phyloP scores from a whole-genome alignment of 1,140 invertebrate genomes.

The Drusus annulatus region DNA sequence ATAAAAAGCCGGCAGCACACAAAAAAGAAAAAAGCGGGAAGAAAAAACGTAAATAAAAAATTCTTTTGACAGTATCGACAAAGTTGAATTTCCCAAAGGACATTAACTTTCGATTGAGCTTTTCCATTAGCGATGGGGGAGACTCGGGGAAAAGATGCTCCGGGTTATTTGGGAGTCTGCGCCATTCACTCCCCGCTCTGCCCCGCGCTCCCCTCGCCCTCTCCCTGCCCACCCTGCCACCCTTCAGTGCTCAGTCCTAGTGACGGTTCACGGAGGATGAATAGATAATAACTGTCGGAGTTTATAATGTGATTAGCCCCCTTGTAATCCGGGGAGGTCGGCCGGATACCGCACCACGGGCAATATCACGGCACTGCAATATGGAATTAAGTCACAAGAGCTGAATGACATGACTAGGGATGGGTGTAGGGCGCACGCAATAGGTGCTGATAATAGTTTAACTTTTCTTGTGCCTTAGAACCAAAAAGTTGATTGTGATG shows the following conservation, averaged over 20 bases:
- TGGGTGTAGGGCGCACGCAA: no score
- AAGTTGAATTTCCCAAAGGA: slow-evolving; percentile 60
- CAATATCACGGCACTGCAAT: neutral
- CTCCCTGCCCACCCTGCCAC: no score
- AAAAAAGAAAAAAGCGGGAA: slow-evolving; percentile 38
- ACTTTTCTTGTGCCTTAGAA: no score
- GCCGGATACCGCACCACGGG: neutral
- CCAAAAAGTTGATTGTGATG: no score
- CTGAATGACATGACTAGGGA: no score
- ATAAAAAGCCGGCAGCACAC: slow-evolving; percentile 47
- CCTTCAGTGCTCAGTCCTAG: no score
- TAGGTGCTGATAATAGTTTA: no score
- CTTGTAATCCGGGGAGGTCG: slow-evolving; percentile 47
- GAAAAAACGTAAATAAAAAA: slow-evolving; percentile 58
- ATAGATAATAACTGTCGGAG: slow-evolving; percentile 56
- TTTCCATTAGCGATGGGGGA: slow-evolving; percentile 57
- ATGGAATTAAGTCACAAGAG: no score
- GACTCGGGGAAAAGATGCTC: slow-evolving; percentile 51
- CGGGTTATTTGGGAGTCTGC: slow-evolving; percentile 48
- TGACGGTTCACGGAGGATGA: slow-evolving; percentile 50
- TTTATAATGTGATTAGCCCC: slow-evolving; percentile 56
- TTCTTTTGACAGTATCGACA: slow-evolving; percentile 59
- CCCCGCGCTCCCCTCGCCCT: no score
- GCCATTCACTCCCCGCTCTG: slow-evolving; percentile 43
- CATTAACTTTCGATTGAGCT: slow-evolving; percentile 60